Evolutionary conservation across 2,797 vertebrate genomes (phyloP), one percentile per base, ranked within the genome.

Genomic region (Notoglanidium macrostoma): DNA sequence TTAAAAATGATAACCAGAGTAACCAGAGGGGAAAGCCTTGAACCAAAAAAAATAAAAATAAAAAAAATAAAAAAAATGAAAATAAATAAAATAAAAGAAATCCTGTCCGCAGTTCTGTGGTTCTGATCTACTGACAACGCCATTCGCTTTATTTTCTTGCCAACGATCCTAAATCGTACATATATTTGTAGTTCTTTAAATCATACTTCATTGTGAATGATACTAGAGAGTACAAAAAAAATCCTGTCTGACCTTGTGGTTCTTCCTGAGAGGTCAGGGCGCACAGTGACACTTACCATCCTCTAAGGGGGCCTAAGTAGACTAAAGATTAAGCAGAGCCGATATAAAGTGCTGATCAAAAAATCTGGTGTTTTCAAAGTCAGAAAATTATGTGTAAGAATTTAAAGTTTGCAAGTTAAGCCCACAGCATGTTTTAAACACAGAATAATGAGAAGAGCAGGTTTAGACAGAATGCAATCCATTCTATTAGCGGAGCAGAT

Each of bases 401-500:
- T 70, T 70, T 59, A 19, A 83, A 40, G 12, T 44, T 70, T 54
- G 54, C 21, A 77, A 35, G 5, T 59, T 59, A 80, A 59, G 32
- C 29, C 77, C 3, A 17, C 76, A 44, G 59, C 74, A 29, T 54
- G 54, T 40, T 87, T 49, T 59, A 35, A 83, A 40, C 10, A 63
- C 21, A 19, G 29, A 57, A 51, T 57, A 40, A 81, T 81, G 49
- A 63, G 55, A 72, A 61, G 17, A 49, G 61, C n/a, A 72, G 87
- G 54, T 79, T 79, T 72, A 68, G 35, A 77, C 61, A 78, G 76
- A 83, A 46, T 3, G n/a, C 29, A 84, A 68, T 73, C 83, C 44
- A 40, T 73, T 88, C 76, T 51, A 63, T 61, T 40, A 79, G 44
- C 26, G 40, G 12, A 87, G 82, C 77, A 82, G 67, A 79, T 51